Evolutionary conservation across 2,113 vertebrate genomes (phyloP).

Genomic region (Mobula birostris): DNA sequence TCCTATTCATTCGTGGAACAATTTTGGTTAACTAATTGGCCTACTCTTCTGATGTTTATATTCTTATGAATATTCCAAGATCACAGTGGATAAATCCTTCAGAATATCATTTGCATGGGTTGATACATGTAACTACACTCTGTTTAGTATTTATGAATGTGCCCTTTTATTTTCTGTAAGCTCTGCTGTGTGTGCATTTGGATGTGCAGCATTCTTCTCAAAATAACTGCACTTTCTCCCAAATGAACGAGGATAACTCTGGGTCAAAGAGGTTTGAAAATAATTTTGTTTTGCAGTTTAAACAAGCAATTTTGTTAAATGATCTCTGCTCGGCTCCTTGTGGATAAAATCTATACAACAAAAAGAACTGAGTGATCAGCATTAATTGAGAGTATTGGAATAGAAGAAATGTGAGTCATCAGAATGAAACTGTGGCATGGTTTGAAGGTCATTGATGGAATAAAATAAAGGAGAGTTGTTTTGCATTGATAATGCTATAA

Average conservation of each 20-base stretch:
- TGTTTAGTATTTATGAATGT: not conserved
- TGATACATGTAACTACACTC: not conserved
- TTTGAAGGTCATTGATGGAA: not conserved
- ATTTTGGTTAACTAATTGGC: too few relatives aligned
- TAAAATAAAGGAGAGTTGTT: not conserved
- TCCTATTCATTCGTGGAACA: too few relatives aligned
- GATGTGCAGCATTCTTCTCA: not conserved
- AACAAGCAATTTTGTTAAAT: not conserved
- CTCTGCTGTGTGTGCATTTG: not conserved
- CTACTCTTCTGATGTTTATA: too few relatives aligned
- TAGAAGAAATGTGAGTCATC: not conserved
- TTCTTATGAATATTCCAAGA: not conserved
- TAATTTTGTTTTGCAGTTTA: not conserved
- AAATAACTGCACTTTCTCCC: not conserved
- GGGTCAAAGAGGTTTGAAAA: slow-evolving; percentile 6
- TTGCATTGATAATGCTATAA: not conserved
- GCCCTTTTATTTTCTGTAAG: not conserved
- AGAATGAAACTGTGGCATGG: not conserved
- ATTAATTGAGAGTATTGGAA: slow-evolving; percentile 22
- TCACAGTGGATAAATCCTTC: not conserved
- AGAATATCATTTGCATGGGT: not conserved
- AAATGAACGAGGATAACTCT: not conserved
- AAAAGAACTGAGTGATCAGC: not conserved
- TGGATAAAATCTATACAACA: not conserved
- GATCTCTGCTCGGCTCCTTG: not conserved